These are phyloP conservation scores for Phrynocephalus versicolor DNA, from an alignment of 2,113 vertebrate species.

Conservation along the genomic window DNA sequence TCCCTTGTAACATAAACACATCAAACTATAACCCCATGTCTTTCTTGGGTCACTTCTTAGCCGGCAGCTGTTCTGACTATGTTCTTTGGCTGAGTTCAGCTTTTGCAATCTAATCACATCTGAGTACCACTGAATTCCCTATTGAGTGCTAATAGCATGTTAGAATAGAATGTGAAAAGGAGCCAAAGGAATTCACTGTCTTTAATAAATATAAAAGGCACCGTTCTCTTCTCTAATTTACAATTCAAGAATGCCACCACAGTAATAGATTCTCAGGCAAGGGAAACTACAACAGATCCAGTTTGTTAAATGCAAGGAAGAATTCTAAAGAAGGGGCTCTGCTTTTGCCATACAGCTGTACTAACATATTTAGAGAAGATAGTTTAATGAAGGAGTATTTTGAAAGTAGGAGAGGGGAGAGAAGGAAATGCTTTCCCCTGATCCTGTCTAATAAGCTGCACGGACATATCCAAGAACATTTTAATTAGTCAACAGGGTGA, in stretches of 20 bases:
- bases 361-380: conserved; percentile 47
- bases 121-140: conserved; percentile 21
- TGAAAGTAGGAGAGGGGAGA: conserved; percentile 7
- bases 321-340: conserved; percentile 40
- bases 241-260: conserved; percentile 39
- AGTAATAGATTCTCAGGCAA: conserved; percentile 48
- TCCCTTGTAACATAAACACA: conserved; percentile 23
- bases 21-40: conserved; percentile 21
- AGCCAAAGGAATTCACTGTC: conserved; percentile 36
- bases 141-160: conserved; percentile 18
- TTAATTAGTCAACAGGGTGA: conserved; percentile 8
- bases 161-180: conserved; percentile 45
- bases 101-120: conserved; percentile 44
- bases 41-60: conserved; percentile 32
- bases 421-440: conserved; percentile 14
- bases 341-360: conserved; percentile 53
- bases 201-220: conserved; percentile 50
- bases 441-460: neutral
- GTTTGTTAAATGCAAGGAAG: conserved; percentile 58
- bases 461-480: neutral
- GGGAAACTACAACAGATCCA: conserved; percentile 51
- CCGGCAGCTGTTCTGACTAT: conserved; percentile 30
- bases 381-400: conserved; percentile 50
- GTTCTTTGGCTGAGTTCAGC: conserved; percentile 26
- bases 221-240: conserved; percentile 39